Percentiles rank a stretch among this genome's conserved stretches.
Evolutionary conservation across 64 coral and sea anemone species (phyloP).

Genomic region (Dendronephthya gigantea): DNA sequence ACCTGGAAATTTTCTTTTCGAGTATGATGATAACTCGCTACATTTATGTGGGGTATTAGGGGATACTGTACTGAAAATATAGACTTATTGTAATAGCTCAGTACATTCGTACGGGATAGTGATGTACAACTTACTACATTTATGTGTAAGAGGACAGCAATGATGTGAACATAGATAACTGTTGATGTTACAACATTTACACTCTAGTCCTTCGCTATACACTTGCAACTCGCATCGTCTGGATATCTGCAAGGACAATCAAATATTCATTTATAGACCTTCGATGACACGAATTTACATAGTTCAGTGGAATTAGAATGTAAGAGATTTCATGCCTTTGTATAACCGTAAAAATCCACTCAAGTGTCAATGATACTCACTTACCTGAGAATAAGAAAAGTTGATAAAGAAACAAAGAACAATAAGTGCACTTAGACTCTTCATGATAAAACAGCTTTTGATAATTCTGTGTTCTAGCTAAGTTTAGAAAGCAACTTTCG

Average conservation of each 20-base stretch:
- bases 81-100: too few relatives aligned
- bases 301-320: too few relatives aligned
- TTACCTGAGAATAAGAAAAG: neutral
- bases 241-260: neutral
- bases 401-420: neutral
- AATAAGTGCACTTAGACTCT: neutral
- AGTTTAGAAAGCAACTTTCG: too few relatives aligned
- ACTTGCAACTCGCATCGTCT: conserved; percentile 10
- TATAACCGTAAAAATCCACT: too few relatives aligned
- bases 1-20: neutral
- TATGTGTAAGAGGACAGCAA: neutral
- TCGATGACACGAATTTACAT: too few relatives aligned
- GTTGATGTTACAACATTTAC: conserved; percentile 11
- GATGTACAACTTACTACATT: neutral
- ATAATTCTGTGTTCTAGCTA: too few relatives aligned
- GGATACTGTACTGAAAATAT: too few relatives aligned
- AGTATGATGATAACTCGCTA: neutral
- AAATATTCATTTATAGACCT: neutral
- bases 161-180: neutral
- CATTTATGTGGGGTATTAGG: neutral
- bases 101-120: too few relatives aligned
- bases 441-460: neutral
- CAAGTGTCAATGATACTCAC: neutral
- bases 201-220: neutral
- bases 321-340: too few relatives aligned